These are phyloP conservation scores for Lamellibrachia columna DNA, from an alignment of 2,888 invertebrate genomes.

Conservation along the genomic window DNA sequence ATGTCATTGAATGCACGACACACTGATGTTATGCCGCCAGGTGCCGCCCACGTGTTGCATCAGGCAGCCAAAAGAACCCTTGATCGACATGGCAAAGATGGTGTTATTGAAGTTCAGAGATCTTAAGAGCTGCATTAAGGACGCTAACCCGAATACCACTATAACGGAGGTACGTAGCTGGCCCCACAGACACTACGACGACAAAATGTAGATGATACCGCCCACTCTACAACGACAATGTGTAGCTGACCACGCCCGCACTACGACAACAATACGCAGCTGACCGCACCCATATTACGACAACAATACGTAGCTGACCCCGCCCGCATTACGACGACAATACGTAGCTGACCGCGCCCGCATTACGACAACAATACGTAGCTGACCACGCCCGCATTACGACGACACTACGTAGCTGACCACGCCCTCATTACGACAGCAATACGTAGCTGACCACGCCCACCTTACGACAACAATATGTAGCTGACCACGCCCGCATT, in stretches of 20 bases:
- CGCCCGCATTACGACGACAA: not conserved
- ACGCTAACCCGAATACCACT: not conserved
- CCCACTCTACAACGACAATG: not conserved
- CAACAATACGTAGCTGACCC: not conserved
- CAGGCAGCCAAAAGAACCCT: not conserved
- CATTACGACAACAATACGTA: not conserved
- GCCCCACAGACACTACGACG: not conserved
- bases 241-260: not conserved
- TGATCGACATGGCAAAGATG: not conserved
- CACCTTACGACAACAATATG: too few species aligned
- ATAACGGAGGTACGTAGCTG: not conserved
- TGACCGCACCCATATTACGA: not conserved
- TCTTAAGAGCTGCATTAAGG: not conserved
- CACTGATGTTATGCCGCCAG: not conserved
- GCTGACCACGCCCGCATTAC: too few species aligned
- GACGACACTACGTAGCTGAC: too few species aligned
- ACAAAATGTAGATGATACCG: not conserved
- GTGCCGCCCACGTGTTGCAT: not conserved
- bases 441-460: too few species aligned
- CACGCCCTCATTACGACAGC: too few species aligned
- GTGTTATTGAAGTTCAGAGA: not conserved
- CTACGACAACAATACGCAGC: not conserved
- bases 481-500: too few species aligned
- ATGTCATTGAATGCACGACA: not conserved
- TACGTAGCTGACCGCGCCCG: not conserved